Conservation (phyloP, 2,797 vertebrate genomes). For the Alosa sapidissima region DNA sequence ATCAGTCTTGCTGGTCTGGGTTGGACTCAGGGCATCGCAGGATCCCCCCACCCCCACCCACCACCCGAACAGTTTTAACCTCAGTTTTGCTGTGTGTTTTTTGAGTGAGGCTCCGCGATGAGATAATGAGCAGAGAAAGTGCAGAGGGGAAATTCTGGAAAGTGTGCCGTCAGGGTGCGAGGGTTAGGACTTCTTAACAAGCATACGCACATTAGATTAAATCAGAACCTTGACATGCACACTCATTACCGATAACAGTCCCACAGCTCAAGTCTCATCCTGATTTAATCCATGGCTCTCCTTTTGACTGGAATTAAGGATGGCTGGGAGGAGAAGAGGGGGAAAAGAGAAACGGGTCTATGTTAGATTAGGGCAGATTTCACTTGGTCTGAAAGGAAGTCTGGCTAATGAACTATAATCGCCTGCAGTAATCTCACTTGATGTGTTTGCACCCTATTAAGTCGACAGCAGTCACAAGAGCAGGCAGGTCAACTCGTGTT, state of each 20-base stretch:
- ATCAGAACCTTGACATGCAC: slow-evolving; percentile 37
- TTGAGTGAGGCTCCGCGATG: slow-evolving; percentile 28
- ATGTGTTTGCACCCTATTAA: slow-evolving; percentile 21
- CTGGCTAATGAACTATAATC: slow-evolving; percentile 20
- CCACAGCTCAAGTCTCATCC: slow-evolving; percentile 8
- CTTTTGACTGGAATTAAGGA: neutral
- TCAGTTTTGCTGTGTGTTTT: slow-evolving; percentile 24
- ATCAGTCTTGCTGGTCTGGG: slow-evolving; percentile 39
- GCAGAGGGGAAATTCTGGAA: neutral
- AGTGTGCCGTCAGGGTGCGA: slow-evolving; percentile 10
- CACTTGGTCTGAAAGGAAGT: slow-evolving; percentile 12
- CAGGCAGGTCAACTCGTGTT: slow-evolving; percentile 13
- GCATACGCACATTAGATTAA: slow-evolving; percentile 29
- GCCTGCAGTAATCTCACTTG: slow-evolving; percentile 13
- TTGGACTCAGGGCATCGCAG: slow-evolving; percentile 33
- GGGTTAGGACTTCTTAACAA: slow-evolving; percentile 37
- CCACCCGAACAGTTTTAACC: slow-evolving; percentile 32
- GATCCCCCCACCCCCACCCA: neutral
- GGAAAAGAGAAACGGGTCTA: neutral
- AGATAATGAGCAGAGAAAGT: slow-evolving; percentile 38
- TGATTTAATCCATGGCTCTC: slow-evolving; percentile 7
- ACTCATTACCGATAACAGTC: slow-evolving; percentile 31
- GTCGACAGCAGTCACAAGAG: slow-evolving; percentile 16
- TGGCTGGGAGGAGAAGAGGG: neutral
- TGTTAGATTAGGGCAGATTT: slow-evolving; percentile 24